A percentile compares a stretch with the other conserved stretches of the same genome.
phyloP scores from a whole-genome alignment of 2,888 invertebrate species.

The Volucella zonaria region DNA sequence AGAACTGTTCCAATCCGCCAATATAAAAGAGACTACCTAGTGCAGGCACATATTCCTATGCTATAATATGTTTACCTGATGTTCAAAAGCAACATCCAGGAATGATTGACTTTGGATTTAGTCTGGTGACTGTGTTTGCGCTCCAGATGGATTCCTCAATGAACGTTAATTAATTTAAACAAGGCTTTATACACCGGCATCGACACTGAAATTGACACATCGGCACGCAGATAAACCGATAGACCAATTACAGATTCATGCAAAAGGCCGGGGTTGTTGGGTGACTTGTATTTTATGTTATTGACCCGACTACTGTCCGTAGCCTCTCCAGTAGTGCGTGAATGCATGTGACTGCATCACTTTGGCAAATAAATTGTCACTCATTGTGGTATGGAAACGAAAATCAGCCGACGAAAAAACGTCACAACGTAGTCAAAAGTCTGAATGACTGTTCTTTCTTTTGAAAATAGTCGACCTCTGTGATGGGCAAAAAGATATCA shows the following conservation, averaged over 20 bases:
- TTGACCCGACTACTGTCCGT: constrained; percentile 13
- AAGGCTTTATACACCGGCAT: neutral
- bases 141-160: constrained; percentile 60
- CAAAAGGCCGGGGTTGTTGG: neutral
- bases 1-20: neutral
- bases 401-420: too few relatives aligned
- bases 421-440: too few relatives aligned
- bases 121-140: constrained; percentile 21
- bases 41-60: constrained; percentile 12
- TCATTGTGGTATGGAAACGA: too few relatives aligned
- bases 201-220: neutral
- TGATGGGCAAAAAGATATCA: too few relatives aligned
- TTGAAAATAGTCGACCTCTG: too few relatives aligned
- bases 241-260: constrained; percentile 19
- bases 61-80: constrained; percentile 49
- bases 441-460: too few relatives aligned
- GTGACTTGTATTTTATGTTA: constrained; percentile 22
- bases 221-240: neutral
- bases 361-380: too few relatives aligned
- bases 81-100: constrained; percentile 60
- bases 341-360: too few relatives aligned
- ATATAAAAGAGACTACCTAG: constrained; percentile 4
- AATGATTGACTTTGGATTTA: constrained; percentile 72
- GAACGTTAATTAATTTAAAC: constrained; percentile 65
- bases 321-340: neutral